Evolutionary conservation across 2,888 invertebrate genomes (phyloP).

Genomic region (Ceraclea dissimilis): DNA sequence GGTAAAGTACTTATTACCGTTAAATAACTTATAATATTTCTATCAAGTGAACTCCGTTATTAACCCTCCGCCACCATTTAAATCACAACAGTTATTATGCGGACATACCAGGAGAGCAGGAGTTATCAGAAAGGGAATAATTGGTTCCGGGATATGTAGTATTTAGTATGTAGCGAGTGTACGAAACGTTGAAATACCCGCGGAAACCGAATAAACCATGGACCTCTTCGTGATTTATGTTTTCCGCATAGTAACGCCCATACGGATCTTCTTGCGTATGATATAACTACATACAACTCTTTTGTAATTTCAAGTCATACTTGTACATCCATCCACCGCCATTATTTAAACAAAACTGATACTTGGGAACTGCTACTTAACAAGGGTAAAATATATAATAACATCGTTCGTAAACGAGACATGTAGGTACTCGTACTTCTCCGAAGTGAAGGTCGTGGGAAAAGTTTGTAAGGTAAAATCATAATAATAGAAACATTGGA

Average conservation of each 20-base stretch:
- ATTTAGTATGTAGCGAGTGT: not conserved
- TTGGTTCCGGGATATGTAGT: constrained; percentile 18
- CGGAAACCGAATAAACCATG: constrained; percentile 14
- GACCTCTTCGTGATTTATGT: constrained; percentile 14
- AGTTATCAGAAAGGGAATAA: constrained; percentile 18
- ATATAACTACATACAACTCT: constrained; percentile 4
- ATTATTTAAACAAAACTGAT: constrained; percentile 5
- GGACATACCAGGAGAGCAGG: constrained; percentile 11
- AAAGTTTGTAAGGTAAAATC: too few species aligned
- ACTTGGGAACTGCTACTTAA: not conserved
- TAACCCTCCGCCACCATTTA: not conserved
- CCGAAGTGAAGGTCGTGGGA: too few species aligned
- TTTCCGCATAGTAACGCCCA: constrained; percentile 8
- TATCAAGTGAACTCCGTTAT: not conserved
- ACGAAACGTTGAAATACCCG: constrained; percentile 9
- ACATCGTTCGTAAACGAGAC: too few species aligned
- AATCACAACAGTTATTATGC: constrained; percentile 10
- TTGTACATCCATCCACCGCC: constrained; percentile 1
- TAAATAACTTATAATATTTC: too few species aligned
- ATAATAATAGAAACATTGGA: too few species aligned
- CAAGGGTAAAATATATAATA: not conserved
- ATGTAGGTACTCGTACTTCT: too few species aligned
- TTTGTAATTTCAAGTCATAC: constrained; percentile 4
- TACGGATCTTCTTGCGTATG: constrained; percentile 9
- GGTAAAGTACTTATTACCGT: not conserved